A percentile compares a stretch with the other conserved stretches of the same genome.
Conservation (phyloP, 2,797 vertebrate species). For the Aplochiton taeniatus region DNA sequence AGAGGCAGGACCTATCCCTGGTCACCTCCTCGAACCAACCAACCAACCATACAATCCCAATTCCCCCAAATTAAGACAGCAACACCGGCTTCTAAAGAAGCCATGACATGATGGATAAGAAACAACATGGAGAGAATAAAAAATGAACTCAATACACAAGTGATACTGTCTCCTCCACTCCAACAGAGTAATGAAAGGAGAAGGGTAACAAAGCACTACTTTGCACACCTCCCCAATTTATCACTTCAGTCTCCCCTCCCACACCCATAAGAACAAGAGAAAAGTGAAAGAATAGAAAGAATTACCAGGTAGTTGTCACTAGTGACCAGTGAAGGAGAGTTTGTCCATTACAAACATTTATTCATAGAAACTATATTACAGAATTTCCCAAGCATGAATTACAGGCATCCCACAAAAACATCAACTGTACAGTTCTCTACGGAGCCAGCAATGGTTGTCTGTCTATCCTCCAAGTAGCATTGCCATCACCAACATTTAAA, state of each 20-base stretch:
- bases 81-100: slow-evolving; percentile 43
- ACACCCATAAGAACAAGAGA: background rate
- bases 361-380: slow-evolving; percentile 80
- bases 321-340: slow-evolving; percentile 59
- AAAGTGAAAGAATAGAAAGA: background rate
- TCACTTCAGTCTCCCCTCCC: slow-evolving; percentile 41
- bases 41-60: slow-evolving; percentile 60
- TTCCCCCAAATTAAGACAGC: slow-evolving; percentile 62
- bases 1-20: slow-evolving; percentile 44
- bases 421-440: slow-evolving; percentile 71
- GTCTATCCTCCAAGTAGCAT: slow-evolving; percentile 58
- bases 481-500: slow-evolving; percentile 66
- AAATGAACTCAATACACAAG: slow-evolving; percentile 26
- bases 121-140: slow-evolving; percentile 25
- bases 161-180: slow-evolving; percentile 47
- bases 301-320: slow-evolving; percentile 51
- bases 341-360: slow-evolving; percentile 73
- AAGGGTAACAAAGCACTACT: slow-evolving; percentile 57
- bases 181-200: slow-evolving; percentile 39
- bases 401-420: slow-evolving; percentile 75
- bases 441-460: slow-evolving; percentile 56
- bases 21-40: slow-evolving; percentile 47
- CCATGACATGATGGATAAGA: slow-evolving; percentile 21
- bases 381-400: slow-evolving; percentile 73
- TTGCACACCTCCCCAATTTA: slow-evolving; percentile 39